Evolutionary conservation across 2,888 invertebrate genomes (phyloP).

Genomic region (Metopia argyrocephala): DNA sequence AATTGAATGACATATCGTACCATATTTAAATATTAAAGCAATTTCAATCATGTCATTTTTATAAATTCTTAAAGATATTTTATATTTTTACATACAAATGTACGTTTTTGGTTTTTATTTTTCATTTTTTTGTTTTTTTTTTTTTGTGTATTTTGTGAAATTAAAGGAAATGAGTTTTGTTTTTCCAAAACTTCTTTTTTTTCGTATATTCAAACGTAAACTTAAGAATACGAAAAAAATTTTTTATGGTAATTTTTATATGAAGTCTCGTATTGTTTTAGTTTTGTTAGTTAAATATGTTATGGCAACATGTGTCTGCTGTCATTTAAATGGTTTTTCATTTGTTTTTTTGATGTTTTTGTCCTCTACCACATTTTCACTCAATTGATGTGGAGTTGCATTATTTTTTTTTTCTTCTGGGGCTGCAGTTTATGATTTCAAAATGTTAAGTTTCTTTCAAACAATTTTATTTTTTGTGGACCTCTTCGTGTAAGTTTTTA

Average conservation of each 20-base stretch:
- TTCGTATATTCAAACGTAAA: neutral
- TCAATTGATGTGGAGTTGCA: neutral
- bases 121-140: neutral
- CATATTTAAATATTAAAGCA: conserved; percentile 50
- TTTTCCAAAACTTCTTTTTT: neutral
- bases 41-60: conserved; percentile 52
- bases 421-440: conserved; percentile 38
- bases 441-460: conserved; percentile 42
- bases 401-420: conserved; percentile 6
- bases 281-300: conserved; percentile 48
- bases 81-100: conserved; percentile 31
- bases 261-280: conserved; percentile 44
- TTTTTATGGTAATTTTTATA: conserved; percentile 12
- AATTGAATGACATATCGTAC: neutral
- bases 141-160: neutral
- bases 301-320: conserved; percentile 64
- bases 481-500: conserved; percentile 26
- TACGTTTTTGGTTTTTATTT: neutral
- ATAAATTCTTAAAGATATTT: conserved; percentile 46
- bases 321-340: conserved; percentile 63
- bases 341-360: conserved; percentile 25
- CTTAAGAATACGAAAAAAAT: neutral
- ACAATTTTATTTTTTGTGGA: neutral
- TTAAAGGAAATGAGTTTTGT: conserved; percentile 10
- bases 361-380: conserved; percentile 32